Evolutionary conservation across 2,113 vertebrate genomes (phyloP).

Genomic region (Daphoenositta chrysoptera): DNA sequence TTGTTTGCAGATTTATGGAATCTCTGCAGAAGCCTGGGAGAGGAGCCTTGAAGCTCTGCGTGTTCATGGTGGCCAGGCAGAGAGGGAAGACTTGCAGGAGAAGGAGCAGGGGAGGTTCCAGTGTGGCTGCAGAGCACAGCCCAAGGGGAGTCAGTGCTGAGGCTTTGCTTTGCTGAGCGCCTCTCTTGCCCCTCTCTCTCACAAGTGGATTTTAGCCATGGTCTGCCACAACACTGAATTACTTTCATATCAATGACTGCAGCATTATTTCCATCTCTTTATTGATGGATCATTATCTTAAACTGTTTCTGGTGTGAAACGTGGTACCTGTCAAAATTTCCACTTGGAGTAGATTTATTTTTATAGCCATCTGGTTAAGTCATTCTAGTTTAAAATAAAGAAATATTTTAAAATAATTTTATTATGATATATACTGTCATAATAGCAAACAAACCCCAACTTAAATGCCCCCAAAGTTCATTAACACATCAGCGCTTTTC

Average conservation of each 20-base stretch:
- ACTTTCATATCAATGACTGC: not conserved
- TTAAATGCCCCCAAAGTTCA: not conserved
- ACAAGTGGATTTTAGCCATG: accelerated
- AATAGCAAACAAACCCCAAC: not conserved
- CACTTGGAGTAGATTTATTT: not conserved
- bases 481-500: not conserved
- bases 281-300: not conserved
- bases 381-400: not conserved
- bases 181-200: not conserved
- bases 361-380: not conserved
- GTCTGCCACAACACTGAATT: not conserved
- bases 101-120: not conserved
- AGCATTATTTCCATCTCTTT: not conserved
- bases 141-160: not conserved
- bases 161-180: not conserved
- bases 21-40: not conserved
- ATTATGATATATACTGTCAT: not conserved
- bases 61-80: not conserved
- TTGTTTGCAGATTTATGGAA: not conserved
- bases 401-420: not conserved
- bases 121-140: not conserved
- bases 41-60: not conserved
- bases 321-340: not conserved
- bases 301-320: not conserved
- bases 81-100: not conserved